Evolutionary conservation across 1,140 invertebrate species (phyloP), one percentile per base, ranked within the genome.

Genomic region (Holcopasites calliopsidis): DNA sequence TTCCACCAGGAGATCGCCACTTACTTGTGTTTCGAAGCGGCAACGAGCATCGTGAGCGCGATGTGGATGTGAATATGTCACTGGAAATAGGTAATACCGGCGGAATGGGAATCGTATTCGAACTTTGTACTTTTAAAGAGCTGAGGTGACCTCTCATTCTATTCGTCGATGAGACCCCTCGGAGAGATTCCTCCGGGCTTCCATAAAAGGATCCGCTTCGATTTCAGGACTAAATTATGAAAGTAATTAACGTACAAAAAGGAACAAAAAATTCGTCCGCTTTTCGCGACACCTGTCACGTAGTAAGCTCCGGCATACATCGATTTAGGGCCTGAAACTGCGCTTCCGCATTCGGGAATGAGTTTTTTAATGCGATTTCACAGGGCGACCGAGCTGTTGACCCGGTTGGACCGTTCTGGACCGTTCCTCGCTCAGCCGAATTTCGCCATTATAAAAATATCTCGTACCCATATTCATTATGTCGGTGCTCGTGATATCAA

Each of bases 61-160:
- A 31, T n/a, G 3, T 31, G 0, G 28, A 40, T 38, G 49, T 40
- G 65, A 33, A 80, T 76, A 66, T 23, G 52, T 54, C 60, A 23
- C 11, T 76, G 60, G 72, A 81, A 81, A 76, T 65, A 60, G 60
- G 18, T 76, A 80, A 80, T 61, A 77, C n/a, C 23, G 52, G 44
- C 23, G 62, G 62, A 80, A 73, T 80, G 61, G 49, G 38, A 57
- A 62, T 68, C 75, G 42, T 50, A 10, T 40, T n/a, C 21, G 8
- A 16, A 0, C 16, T 66, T 11, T 13, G 10, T 26, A 28, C 38
- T 13, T 66, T 52, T 33, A 4, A 3, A 33, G 0, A 5, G 3
- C 35, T 18, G 33, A 26, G 11, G 8, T 18, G 21, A 10, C 26
- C 28, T 33, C 1, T 26, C 28, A 10, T 33, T 13, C 31, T 3